Base-by-base conservation (phyloP, 2,797 vertebrate genomes). In the Botia kubotai region DNA sequence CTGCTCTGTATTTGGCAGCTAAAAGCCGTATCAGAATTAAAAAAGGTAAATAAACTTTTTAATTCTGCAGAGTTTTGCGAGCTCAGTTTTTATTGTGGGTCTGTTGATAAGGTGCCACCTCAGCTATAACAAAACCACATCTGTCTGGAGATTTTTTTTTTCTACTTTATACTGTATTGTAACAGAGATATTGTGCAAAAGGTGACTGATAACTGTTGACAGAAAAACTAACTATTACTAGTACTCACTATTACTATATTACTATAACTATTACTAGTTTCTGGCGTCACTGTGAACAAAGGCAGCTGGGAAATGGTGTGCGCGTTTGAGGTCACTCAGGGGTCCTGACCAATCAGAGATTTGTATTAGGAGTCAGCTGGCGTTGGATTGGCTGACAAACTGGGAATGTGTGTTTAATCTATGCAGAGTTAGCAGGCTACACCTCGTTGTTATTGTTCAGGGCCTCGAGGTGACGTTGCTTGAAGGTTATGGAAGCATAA, bases 271-370 rank as follows among this genome's bases (percentile, higher is more conserved):
- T 58, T 66, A 26, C 75, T 79, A 78, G 78, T 68, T 88, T 83
- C 84, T 85, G 73, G 83, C 82, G 86, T 91, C 91, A 93, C 90
- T 92, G 90, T 94, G 92, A 93, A 85, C 87, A 87, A 89, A 89
- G 88, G 85, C 86, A 87, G 84, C 89, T 89, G 88, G 88, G 86
- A 88, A 88, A 82, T 8, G 68, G 67, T 52, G 70, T 80, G 87
- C 84, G 83, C 84, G 90, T 84, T 86, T 53, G 33, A 11, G 36
- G 88, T 90, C 86, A 79, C 86, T 93, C 92, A 89, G 90, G 91
- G 91, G 88, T 90, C 86, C 84, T 71, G 71, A 87, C 86, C 90
- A 87, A 84, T 76, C 72, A 75, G 66, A 82, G 77, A 87, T 83
- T 88, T 86, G 83, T 86, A 86, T 86, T 70, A 82, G 82, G 72